Evolutionary conservation across 2,797 vertebrate genomes (phyloP).

Genomic region (Perodicticus potto): DNA sequence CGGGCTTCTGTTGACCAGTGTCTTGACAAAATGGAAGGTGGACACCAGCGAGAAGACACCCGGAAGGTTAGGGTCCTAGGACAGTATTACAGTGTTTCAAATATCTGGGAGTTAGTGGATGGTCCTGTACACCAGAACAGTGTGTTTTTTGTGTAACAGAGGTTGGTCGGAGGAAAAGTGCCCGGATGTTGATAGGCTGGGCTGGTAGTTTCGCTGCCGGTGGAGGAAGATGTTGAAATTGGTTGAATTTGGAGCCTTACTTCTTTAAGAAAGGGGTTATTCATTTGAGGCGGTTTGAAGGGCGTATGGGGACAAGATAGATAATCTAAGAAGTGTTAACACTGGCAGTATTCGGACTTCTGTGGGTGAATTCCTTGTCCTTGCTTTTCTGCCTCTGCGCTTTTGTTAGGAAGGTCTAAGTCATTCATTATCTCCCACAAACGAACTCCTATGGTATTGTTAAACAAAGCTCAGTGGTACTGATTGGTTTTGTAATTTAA

Average conservation of each 20-base stretch:
- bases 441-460: not conserved
- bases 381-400: not conserved
- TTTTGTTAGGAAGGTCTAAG: not conserved
- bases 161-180: not conserved
- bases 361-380: not conserved
- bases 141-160: not conserved
- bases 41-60: fast-evolving
- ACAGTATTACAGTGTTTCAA: fast-evolving
- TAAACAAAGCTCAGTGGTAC: not conserved
- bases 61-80: fast-evolving
- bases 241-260: too few species aligned
- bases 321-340: too few species aligned
- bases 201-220: not conserved
- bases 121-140: fast-evolving
- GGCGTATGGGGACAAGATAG: too few species aligned
- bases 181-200: not conserved
- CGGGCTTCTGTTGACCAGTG: fast-evolving
- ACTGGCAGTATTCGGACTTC: not conserved
- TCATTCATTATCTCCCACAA: not conserved
- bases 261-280: too few species aligned
- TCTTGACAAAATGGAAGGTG: not conserved
- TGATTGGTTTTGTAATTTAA: not conserved
- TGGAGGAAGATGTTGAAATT: too few species aligned
- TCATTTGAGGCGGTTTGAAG: too few species aligned
- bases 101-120: not conserved